Evolutionary conservation across 53 echinoderm and acorn worm species (phyloP).

Genomic region (Stichopus horrens): DNA sequence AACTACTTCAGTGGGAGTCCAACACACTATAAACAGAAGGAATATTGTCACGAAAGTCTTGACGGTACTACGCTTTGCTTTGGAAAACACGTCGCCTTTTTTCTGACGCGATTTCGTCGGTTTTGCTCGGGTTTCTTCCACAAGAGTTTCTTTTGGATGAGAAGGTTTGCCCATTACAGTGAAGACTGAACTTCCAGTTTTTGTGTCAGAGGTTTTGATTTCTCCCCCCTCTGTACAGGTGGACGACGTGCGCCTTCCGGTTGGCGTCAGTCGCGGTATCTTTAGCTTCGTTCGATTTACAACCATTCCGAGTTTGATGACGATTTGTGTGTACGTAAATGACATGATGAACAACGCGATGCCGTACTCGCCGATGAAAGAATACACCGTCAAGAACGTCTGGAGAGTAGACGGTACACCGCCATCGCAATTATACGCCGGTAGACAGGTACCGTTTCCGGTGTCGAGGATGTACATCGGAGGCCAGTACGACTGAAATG

Average conservation of each 20-base stretch:
- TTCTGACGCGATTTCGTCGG: neutral
- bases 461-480: neutral
- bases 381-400: neutral
- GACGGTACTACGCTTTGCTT: conserved; percentile 9
- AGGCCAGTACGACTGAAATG: conserved; percentile 7
- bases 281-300: neutral
- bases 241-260: neutral
- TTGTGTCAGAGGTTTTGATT: neutral
- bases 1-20: conserved; percentile 12
- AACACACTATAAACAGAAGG: neutral
- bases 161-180: neutral
- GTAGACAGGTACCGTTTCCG: neutral
- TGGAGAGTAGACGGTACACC: neutral
- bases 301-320: neutral
- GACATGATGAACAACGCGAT: neutral
- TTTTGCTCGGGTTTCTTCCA: neutral
- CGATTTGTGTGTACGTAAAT: conserved; percentile 1
- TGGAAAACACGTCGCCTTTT: neutral
- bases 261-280: neutral
- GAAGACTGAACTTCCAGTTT: neutral
- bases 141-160: neutral
- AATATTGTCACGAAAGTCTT: neutral
- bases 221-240: neutral
- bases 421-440: neutral
- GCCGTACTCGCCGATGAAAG: neutral